Evolutionary conservation across 2,888 invertebrate species (phyloP).

Genomic region (Alcis repandata): DNA sequence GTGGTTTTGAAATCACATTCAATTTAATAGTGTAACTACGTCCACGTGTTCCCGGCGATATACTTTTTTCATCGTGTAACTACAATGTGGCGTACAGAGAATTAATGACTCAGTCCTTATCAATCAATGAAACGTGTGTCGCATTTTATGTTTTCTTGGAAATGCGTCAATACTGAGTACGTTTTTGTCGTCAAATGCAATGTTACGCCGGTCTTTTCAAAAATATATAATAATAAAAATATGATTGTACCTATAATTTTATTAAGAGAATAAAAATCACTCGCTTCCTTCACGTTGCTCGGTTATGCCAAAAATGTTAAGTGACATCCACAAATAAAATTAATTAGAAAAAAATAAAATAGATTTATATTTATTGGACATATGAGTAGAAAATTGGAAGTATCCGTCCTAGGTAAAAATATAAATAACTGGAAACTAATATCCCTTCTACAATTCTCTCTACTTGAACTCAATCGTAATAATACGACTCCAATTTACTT

Average conservation of each 20-base stretch:
- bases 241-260: too few species aligned
- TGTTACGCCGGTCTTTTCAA: conserved; percentile 4
- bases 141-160: conserved; percentile 26
- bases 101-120: conserved; percentile 58
- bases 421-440: too few species aligned
- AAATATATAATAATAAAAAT: neutral
- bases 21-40: neutral
- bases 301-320: too few species aligned
- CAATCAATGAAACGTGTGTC: conserved; percentile 39
- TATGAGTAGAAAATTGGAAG: too few species aligned
- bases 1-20: neutral
- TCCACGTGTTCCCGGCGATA: conserved; percentile 10
- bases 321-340: too few species aligned
- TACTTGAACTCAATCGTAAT: too few species aligned
- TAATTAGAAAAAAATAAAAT: too few species aligned
- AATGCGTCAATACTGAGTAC: conserved; percentile 30
- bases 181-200: conserved; percentile 10
- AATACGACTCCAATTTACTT: neutral
- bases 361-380: too few species aligned
- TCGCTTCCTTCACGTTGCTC: too few species aligned
- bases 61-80: conserved; percentile 27
- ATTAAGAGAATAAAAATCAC: too few species aligned
- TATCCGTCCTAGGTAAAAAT: too few species aligned
- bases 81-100: conserved; percentile 52
- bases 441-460: too few species aligned